These are phyloP conservation scores for Micrasema longulum DNA, from an alignment of 1,140 invertebrate genomes.

Conservation along the genomic window DNA sequence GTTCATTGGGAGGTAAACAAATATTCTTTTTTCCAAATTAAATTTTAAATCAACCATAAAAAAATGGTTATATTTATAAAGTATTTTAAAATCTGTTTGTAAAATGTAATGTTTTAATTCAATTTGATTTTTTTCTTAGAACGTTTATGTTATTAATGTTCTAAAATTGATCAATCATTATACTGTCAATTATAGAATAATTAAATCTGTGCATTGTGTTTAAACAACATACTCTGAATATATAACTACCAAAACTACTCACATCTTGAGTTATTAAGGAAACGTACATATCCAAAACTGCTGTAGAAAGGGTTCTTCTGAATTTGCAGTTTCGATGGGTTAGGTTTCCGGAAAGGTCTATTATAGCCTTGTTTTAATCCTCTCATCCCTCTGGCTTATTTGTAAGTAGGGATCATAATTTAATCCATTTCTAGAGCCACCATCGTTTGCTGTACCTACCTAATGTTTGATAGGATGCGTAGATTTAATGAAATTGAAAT, in stretches of 20 bases:
- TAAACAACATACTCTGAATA: too few relatives aligned
- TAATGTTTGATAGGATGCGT: slow-evolving; percentile 14
- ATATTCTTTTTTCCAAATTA: not conserved
- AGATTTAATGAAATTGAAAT: slow-evolving; percentile 17
- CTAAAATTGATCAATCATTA: too few relatives aligned
- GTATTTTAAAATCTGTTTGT: not conserved
- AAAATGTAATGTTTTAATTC: too few relatives aligned
- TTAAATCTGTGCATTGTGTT: too few relatives aligned
- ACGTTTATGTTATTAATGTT: too few relatives aligned
- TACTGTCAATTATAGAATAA: too few relatives aligned
- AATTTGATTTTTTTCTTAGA: too few relatives aligned
- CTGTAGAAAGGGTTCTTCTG: too few relatives aligned
- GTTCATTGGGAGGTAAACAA: not conserved
- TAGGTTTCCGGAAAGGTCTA: slow-evolving; percentile 6
- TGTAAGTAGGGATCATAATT: slow-evolving; percentile 17
- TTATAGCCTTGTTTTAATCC: slow-evolving; percentile 23
- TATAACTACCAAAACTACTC: too few relatives aligned
- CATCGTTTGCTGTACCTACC: slow-evolving; percentile 1
- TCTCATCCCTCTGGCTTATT: slow-evolving; percentile 7
- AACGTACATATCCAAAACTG: too few relatives aligned
- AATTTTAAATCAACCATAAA: not conserved
- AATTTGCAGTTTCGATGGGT: not conserved
- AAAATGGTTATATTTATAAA: not conserved
- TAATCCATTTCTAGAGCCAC: slow-evolving; percentile 13
- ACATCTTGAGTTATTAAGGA: too few relatives aligned